Evolutionary conservation across 2,797 vertebrate species (phyloP), one percentile per base, ranked within the genome.

Genomic region (Paramormyrops hopkinsi): DNA sequence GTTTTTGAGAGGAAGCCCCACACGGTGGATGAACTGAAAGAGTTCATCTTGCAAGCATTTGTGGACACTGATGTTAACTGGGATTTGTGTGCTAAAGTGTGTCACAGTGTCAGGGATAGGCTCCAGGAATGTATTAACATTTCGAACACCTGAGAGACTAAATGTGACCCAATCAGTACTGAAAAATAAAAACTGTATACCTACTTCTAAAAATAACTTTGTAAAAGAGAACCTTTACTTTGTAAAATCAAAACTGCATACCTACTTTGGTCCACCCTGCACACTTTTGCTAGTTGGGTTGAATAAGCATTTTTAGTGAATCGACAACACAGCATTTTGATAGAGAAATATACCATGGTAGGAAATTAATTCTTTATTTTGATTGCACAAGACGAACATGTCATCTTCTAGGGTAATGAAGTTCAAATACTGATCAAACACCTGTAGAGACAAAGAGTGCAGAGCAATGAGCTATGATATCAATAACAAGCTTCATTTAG

Each of bases 391-490:
- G 88, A 99, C 94, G 89, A 99, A 99, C 98, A 99, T 99, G 94
- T 99, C 98, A 93, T 99, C 98, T 93, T 99, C 98, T 93, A 99
- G 96, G 89, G 98, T 99, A 95, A 99, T 99, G 94, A 99, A 99
- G 96, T 99, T 99, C 92, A 99, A 96, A 95, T 99, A 99, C 41
- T 99, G 98, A 94, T 99, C 98, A 91, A 98, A 99, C 90, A 99
- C 98, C 98, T 99, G 92, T 69, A n/a, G 88, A 87, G 76, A 87
- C 19, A 90, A 44, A 88, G 29, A 37, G 51, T 84, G 54, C 33
- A 46, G 41, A 65, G n/a, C 25, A 88, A n/a, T 46, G 3, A 46
- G 8, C 22, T 62, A 84, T 9, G 22, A 62, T 51, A 22, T 51
- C 9, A 84, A 51, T 25, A 46, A 48, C 4, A 84, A 50, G 19